phyloP scores from a whole-genome alignment of 92 coral and sea anemone genomes.

The Heliopora coerulea region DNA sequence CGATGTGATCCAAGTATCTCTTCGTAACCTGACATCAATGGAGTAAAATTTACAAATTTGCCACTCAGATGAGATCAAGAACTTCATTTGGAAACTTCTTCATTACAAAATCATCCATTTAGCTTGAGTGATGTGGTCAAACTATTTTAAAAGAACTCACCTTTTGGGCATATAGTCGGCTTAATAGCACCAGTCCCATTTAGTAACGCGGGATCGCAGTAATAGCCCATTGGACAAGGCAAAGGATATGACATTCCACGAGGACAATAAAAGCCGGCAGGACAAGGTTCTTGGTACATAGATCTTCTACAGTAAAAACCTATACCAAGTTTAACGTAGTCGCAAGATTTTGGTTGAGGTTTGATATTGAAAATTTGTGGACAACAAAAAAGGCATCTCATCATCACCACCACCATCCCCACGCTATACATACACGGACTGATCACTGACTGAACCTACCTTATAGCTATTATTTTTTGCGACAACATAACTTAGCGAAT shows the following conservation, averaged over 20 bases:
- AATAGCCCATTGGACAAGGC: constrained; percentile 80
- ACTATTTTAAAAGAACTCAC: too few relatives aligned
- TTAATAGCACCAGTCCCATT: constrained; percentile 78
- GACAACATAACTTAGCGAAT: too few relatives aligned
- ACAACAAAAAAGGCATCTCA: too few relatives aligned
- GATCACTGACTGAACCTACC: too few relatives aligned
- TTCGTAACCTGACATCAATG: constrained; percentile 54
- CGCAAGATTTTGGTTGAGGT: too few relatives aligned
- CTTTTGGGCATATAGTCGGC: constrained; percentile 76
- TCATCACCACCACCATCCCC: too few relatives aligned
- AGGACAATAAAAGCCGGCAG: constrained; percentile 86
- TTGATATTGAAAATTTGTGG: too few relatives aligned
- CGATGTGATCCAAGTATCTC: constrained; percentile 62
- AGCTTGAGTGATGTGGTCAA: neutral
- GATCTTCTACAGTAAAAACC: constrained; percentile 87
- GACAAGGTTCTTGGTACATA: constrained; percentile 77
- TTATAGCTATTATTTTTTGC: too few relatives aligned
- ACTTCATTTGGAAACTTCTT: too few relatives aligned
- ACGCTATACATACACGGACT: too few relatives aligned
- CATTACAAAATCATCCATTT: neutral
- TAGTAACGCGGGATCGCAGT: constrained; percentile 68
- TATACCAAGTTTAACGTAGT: constrained; percentile 1
- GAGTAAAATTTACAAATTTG: neutral
- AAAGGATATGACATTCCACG: constrained; percentile 64
- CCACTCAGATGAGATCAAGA: too few relatives aligned